Base-by-base conservation (phyloP, 2,113 vertebrate genomes). In the Tetrax tetrax region DNA sequence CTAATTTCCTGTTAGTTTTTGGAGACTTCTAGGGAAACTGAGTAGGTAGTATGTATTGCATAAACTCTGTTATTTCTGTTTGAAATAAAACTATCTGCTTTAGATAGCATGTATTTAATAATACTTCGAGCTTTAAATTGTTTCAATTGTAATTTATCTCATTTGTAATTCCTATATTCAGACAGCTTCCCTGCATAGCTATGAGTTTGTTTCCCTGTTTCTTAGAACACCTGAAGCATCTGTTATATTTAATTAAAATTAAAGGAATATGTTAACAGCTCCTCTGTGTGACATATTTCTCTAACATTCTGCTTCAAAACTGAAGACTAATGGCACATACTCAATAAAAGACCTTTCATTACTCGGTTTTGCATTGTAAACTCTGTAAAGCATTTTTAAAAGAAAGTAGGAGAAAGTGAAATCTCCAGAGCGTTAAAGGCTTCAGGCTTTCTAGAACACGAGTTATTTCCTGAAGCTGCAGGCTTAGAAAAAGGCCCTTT, bases 201-300 rank as follows among this genome's bases (percentile, higher is more conserved):
- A n/a, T 29, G 33, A 59, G 61, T 82, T 91, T 92, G 76, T 56
- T 82, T 95, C 57, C 63, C 79, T 92, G 90, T 41, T 92, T 97
- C 92, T 91, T 74, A 78, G 71, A 95, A 78, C 60, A 91, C 61
- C 60, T 92, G 69, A 94, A 95, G 43, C 78, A 92, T 83, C 79
- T 96, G 91, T 85, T 97, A 72, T 93, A 91, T 90, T 96, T 96
- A 96, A 97, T 96, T 98, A 95, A 83, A 98, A 97, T 89, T 93
- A 93, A 93, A 96, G 61, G 68, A 84, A 90, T 95, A 97, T 38
- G 90, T 96, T 97, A 97, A 96, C 59, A 83, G 87, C 74, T 95
- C 56, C 95, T 95, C 90, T 93, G 89, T 97, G 96, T 97, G 93
- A 93, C 77, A 77, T 95, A 96, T 94, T 93, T 94, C 68, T 84